Conservation (phyloP, 2,797 vertebrate species). For the Macropus fuliginosus region DNA sequence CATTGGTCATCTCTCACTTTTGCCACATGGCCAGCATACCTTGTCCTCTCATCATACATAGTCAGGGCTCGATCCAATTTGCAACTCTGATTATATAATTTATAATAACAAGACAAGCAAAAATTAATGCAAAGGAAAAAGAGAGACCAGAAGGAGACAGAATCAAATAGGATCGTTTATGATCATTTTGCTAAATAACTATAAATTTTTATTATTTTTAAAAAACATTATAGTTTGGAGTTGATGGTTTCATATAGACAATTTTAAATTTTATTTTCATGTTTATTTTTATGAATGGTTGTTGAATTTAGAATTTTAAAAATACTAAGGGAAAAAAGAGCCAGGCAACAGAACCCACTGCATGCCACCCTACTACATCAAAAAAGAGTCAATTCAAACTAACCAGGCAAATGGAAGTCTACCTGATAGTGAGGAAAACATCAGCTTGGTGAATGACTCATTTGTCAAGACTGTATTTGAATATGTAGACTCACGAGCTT, state of each 20-base stretch:
- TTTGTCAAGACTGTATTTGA: background rate
- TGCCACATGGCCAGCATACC: background rate
- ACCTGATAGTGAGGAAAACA: background rate
- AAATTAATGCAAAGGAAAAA: background rate
- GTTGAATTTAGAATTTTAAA: background rate
- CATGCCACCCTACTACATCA: background rate
- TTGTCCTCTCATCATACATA: background rate
- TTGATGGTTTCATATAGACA: background rate
- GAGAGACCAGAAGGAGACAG: background rate
- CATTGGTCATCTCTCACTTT: background rate
- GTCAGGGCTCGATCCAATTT: background rate
- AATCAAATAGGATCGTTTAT: background rate
- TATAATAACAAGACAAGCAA: background rate
- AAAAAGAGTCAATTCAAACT: background rate
- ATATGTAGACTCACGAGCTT: background rate
- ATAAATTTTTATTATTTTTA: background rate
- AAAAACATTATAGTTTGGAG: background rate
- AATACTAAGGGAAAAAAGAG: background rate
- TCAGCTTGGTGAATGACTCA: background rate
- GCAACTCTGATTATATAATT: background rate
- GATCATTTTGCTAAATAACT: background rate
- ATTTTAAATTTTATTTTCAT: background rate
- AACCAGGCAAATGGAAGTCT: background rate
- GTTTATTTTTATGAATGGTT: background rate
- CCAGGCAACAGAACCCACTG: background rate